Base-by-base conservation (phyloP, 2,113 vertebrate species). In the Pygoscelis adeliae region DNA sequence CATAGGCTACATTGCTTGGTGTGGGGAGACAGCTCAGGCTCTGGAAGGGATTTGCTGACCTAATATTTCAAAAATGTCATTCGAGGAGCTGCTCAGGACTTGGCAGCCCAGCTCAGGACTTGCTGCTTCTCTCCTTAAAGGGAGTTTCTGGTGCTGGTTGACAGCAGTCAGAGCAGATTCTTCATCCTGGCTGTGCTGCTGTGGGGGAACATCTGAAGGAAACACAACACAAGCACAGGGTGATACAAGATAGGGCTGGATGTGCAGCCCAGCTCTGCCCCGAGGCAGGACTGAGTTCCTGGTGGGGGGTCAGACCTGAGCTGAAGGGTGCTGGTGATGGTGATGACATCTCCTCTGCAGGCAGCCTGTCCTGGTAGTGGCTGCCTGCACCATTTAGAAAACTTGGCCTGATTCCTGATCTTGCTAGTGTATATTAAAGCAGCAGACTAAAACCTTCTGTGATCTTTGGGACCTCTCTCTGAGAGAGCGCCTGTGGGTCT, bases 81-180 rank as follows among this genome's bases (percentile, higher is more conserved):
- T 87, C 0, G 21, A 87, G 58, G 84, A 95, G 85, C 90, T 87
- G 84, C 77, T 83, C 89, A 69, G 66, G 61, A 36, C 71, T 92
- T 80, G 92, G 74, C 90, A 95, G 85, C 79, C 53, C 82, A 72
- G 83, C 42, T 46, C 59, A 59, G 49, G 82, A 52, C 14, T 6
- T 52, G 91, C 70, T 65, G 70, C 67, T 92, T 61, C 53, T 95
- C 67, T 95, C 93, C 89, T 87, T 83, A 58, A 73, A 93, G 94
- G 91, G 91, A 77, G 16, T 61, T 96, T 52, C 36, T 93, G 82
- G 44, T 2, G 9, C 79, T 0, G 0, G 79, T 4, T 90, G 85
- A 59, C 88, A 90, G 94, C 71, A 80, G 29, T 74, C 6, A 1
- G 66, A 83, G 49, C 5, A 2, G 83, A 88, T 90, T 29, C 67